These are phyloP conservation scores for Esox niger DNA, from an alignment of 2,113 vertebrate genomes.

Conservation along the genomic window DNA sequence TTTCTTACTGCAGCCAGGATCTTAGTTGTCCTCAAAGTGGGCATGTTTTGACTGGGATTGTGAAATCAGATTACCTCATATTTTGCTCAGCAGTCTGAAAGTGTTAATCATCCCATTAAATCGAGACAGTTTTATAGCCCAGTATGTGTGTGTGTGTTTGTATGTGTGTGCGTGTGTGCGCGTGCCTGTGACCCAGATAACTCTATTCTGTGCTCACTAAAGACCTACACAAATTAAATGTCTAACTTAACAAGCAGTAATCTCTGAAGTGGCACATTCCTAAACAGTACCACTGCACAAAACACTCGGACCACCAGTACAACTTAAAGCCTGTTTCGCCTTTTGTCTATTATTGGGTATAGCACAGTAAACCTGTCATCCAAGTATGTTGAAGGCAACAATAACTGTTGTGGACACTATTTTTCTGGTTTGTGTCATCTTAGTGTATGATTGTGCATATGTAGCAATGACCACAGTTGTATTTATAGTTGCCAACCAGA, in stretches of 20 bases:
- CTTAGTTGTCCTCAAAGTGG: conserved; percentile 36
- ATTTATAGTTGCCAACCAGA: background rate
- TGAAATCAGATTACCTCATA: conserved; percentile 59
- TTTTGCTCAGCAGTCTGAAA: conserved; percentile 57
- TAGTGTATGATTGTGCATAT: background rate
- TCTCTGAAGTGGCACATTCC: conserved; percentile 37
- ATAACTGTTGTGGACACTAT: background rate
- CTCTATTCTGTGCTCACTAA: conserved; percentile 37
- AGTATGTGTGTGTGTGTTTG: too few relatives aligned
- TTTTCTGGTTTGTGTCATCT: background rate
- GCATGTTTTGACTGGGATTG: conserved; percentile 53
- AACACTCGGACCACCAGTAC: conserved; percentile 11
- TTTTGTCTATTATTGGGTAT: too few relatives aligned
- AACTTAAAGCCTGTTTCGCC: background rate
- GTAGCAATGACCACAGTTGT: background rate
- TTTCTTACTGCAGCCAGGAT: conserved; percentile 23
- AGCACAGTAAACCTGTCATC: too few relatives aligned
- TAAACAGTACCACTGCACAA: conserved; percentile 31
- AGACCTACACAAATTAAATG: conserved; percentile 45
- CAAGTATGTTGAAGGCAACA: too few relatives aligned
- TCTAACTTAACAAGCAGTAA: conserved; percentile 44
- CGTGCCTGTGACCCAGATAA: conserved; percentile 47
- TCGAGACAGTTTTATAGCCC: conserved; percentile 59
- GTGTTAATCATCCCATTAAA: conserved; percentile 65
- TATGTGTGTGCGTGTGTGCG: too few relatives aligned